Evolutionary conservation across 2,113 vertebrate genomes (phyloP).

Genomic region (Vulpes ferrilata): DNA sequence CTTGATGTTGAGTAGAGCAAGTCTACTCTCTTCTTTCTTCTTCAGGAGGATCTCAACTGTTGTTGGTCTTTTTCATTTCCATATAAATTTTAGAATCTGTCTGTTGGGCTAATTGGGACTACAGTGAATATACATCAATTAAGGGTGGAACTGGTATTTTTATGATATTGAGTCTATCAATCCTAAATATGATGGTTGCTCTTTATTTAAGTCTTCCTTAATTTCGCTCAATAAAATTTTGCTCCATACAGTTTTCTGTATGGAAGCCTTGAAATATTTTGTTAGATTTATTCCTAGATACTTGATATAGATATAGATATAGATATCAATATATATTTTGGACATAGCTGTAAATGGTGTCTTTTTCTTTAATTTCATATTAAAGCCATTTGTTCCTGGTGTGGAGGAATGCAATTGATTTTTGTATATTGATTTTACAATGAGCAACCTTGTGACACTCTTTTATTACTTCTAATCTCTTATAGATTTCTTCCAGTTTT

Average conservation of each 20-base stretch:
- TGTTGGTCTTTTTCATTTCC: not conserved
- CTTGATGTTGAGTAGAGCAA: not conserved
- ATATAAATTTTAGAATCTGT: not conserved
- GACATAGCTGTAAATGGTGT: not conserved
- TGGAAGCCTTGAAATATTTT: not conserved
- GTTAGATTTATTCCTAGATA: conserved; percentile 21
- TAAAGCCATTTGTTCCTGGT: not conserved
- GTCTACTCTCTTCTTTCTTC: not conserved
- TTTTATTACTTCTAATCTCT: not conserved
- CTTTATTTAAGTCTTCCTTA: not conserved
- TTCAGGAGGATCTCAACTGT: not conserved
- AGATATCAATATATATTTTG: not conserved
- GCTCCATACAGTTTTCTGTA: not conserved
- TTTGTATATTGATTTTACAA: conserved; percentile 4
- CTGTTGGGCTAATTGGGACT: not conserved
- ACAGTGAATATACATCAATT: not conserved
- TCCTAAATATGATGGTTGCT: not conserved
- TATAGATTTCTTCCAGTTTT: not conserved
- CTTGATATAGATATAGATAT: not conserved
- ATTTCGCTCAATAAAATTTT: not conserved
- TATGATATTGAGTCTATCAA: not conserved
- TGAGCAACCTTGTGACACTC: not conserved
- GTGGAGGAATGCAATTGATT: not conserved
- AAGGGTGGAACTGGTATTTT: not conserved
- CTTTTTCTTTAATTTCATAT: not conserved